Evolutionary conservation across 1,140 invertebrate species (phyloP), one percentile per base, ranked within the genome.

Genomic region (Penaeus chinensis): DNA sequence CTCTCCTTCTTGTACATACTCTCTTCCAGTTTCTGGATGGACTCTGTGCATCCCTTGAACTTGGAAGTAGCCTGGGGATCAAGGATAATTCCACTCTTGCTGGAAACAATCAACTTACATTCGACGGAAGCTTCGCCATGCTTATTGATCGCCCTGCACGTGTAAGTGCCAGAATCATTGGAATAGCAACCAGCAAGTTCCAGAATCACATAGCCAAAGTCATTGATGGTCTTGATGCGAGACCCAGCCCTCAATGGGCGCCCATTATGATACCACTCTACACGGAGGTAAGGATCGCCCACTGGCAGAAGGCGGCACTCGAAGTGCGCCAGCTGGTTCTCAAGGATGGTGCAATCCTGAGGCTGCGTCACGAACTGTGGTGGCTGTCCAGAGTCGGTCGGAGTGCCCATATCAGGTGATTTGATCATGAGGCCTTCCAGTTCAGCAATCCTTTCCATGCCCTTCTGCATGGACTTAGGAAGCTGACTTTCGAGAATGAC

Each of bases 241-340:
- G 96, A 97, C 77, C 97, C 97, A 88, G 96, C 95, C 91, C 96
- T 95, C 74, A 98, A 93, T 18, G 97, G 94, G 93, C 98, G 97
- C 61, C 97, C 98, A 92, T 99, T 98, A 90, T 98, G 97, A 94
- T 95, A 99, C 98, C 98, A 99, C 93, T 99, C 98, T 22, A 99
- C 97, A 90, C 95, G 94, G 95, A 99, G 96, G 85, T 96, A 97
- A 1, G 96, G 96, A 93, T 99, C 97, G 91, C 97, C 97, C 16
- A 97, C 94, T n/a, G 98, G 98, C 83, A 95, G 95, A 32, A 98
- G 92, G 66, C 96, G 95, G 90, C 96, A 98, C 93, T 99, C 97
- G 90, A 99, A 98, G 92, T 98, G 97, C 88, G 97, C 97, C 77
- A 98, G 93, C 18, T 96, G 95, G 91, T 98, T 98, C 93, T 99